Percentiles rank a stretch among this genome's conserved stretches.
These are phyloP conservation scores for Tor tambroides DNA, from an alignment of 2,113 vertebrate genomes.

Conservation along the genomic window DNA sequence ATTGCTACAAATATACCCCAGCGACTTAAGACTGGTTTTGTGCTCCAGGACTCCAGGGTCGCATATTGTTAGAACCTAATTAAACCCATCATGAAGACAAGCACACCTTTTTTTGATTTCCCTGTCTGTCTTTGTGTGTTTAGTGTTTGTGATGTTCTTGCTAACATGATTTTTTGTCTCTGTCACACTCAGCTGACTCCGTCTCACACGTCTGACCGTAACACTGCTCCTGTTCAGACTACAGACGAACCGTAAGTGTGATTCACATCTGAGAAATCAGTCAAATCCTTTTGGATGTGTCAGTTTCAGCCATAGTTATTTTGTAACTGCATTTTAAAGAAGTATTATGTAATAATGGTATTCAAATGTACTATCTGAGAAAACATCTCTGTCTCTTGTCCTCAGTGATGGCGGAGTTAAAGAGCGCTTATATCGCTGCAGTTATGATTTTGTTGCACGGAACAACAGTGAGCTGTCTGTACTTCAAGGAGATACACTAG, in stretches of 20 bases:
- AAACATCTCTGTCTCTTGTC: background rate
- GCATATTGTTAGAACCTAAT: background rate
- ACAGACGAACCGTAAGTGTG: slow-evolving; percentile 63
- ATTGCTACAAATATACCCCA: too few relatives aligned
- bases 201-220: background rate
- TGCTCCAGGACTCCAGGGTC: too few relatives aligned
- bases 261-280: background rate
- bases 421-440: slow-evolving; percentile 76
- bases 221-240: slow-evolving; percentile 34
- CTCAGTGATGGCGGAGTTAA: slow-evolving; percentile 59
- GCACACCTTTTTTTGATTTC: too few relatives aligned
- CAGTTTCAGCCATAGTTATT: background rate
- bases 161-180: background rate
- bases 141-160: background rate
- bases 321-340: background rate
- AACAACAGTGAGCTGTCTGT: slow-evolving; percentile 88
- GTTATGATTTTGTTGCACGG: slow-evolving; percentile 87
- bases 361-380: background rate
- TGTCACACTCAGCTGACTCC: slow-evolving; percentile 45
- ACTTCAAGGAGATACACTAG: slow-evolving; percentile 78
- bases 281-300: too few relatives aligned
- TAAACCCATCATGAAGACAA: background rate
- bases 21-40: too few relatives aligned
- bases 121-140: background rate
- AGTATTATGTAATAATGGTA: background rate